Percentiles rank a stretch among this genome's conserved stretches.
Evolutionary conservation across 2,888 invertebrate species (phyloP).

Genomic region (Drosophila suboccidentalis): DNA sequence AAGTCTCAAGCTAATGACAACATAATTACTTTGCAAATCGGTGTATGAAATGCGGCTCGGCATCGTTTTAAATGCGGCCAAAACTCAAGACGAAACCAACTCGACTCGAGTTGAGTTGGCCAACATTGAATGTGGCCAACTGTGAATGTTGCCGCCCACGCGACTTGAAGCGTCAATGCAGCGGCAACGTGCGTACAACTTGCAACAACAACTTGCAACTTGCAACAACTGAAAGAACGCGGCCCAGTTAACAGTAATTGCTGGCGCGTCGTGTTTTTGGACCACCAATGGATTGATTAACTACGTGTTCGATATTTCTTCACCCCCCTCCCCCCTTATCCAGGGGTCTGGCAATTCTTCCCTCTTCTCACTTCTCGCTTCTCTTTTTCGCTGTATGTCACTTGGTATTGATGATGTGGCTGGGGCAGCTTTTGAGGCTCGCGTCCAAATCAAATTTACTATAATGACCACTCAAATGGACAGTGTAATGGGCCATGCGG

Average conservation of each 20-base stretch:
- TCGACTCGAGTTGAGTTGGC: slow-evolving; percentile 2
- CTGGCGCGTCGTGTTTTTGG: slow-evolving; percentile 75
- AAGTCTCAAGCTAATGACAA: slow-evolving; percentile 66
- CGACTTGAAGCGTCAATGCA: slow-evolving; percentile 26
- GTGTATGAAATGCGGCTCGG: slow-evolving; percentile 54
- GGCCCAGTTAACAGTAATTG: slow-evolving; percentile 80
- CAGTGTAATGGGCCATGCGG: slow-evolving; percentile 76
- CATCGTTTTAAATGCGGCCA: slow-evolving; percentile 69
- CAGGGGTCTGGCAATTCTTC: not conserved
- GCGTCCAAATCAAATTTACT: slow-evolving; percentile 80
- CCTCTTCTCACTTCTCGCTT: not conserved
- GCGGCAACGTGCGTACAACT: slow-evolving; percentile 52
- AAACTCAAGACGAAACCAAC: not conserved
- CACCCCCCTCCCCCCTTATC: not conserved
- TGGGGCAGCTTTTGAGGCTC: slow-evolving; percentile 65
- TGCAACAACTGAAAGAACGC: slow-evolving; percentile 29
- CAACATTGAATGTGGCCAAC: slow-evolving; percentile 62
- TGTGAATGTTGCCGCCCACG: slow-evolving; percentile 77
- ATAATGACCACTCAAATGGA: slow-evolving; percentile 80
- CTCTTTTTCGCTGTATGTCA: slow-evolving; percentile 50
- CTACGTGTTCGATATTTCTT: slow-evolving; percentile 78
- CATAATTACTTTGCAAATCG: slow-evolving; percentile 73
- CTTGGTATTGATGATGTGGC: slow-evolving; percentile 78
- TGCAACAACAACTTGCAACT: slow-evolving; percentile 17
- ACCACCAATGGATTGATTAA: slow-evolving; percentile 80